Base-by-base conservation (phyloP, 1,140 invertebrate genomes). In the Zaprionus gabonicus region DNA sequence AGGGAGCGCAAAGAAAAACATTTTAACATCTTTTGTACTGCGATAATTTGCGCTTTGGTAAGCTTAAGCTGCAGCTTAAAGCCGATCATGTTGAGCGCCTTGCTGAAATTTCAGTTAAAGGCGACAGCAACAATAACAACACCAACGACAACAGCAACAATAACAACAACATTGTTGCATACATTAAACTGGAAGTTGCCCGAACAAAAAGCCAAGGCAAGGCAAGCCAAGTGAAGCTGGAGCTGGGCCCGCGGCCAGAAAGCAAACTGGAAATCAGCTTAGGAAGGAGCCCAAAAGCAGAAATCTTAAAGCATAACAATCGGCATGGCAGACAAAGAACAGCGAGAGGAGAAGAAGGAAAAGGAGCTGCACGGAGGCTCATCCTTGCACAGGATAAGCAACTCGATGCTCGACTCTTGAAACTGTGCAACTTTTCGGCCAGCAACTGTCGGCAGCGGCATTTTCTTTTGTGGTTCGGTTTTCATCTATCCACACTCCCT, bases 251-350 rank as follows among this genome's bases (percentile, higher is more conserved):
- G 34, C 74, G 44, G 67, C 63, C 53, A 49, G 20, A 46, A 66
- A 64, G 38, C 51, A 78, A 88, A 83, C 74, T 88, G 76, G 55
- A 88, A 87, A 87, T 88, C 84, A 82, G 85, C 85, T 88, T 88
- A 88, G 73, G 76, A 88, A 87, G 80, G 56, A 78, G 75, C 12
- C 58, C 59, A 41, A 66, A 46, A 13, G 55, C 46, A 28, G 13
- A 46, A 76, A 76, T 84, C 71, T 87, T 75, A 55, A 72, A 76
- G 66, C 53, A 76, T 53, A 76, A 77, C 79, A 80, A 67, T 53
- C 28, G 41, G n/a, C 55, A 58, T 10, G 38, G 55, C 44, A 70
- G 27, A 53, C 12, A 36, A 46, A 56, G 66, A 12, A 65, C 2
- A 4, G 12, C 3, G 20, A 51, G 46, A 13, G 20, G 20, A 12